A percentile compares a stretch with the other conserved stretches of the same genome.
phyloP scores from a whole-genome alignment of 2,113 vertebrate species.

The Eolophus roseicapilla region DNA sequence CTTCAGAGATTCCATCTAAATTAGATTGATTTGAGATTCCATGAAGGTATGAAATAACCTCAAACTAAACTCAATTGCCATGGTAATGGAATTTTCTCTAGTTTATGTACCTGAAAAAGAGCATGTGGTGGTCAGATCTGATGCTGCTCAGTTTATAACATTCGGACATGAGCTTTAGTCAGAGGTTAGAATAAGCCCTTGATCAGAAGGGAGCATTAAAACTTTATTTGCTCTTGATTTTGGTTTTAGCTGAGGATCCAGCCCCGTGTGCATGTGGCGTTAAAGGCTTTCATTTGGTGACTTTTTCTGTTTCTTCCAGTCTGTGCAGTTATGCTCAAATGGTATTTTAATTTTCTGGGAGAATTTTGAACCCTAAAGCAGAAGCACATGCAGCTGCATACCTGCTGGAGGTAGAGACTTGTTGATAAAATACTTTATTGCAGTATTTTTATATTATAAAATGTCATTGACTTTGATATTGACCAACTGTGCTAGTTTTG shows the following conservation, averaged over 20 bases:
- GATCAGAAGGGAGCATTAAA: neutral
- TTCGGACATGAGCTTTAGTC: neutral
- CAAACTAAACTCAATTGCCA: neutral
- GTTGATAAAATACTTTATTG: neutral
- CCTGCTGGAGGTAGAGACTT: neutral
- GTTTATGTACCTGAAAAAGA: neutral
- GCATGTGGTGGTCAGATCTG: neutral
- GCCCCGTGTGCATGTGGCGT: accelerated
- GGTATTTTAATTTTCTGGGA: neutral
- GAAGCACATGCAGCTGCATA: neutral
- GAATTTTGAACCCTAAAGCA: neutral
- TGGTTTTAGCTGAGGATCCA: neutral
- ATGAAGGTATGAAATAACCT: neutral
- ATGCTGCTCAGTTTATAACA: neutral
- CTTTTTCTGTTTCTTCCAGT: neutral
- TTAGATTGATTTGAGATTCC: neutral
- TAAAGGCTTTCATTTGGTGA: neutral
- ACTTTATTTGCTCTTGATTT: neutral
- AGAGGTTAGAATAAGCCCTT: neutral
- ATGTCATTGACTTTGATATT: neutral
- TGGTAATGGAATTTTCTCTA: neutral
- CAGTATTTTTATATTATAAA: neutral
- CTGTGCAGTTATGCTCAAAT: neutral
- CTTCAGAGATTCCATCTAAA: neutral
- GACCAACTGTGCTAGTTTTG: neutral